Base-by-base conservation (phyloP, 2,888 invertebrate species). In the Anaspis maculata region DNA sequence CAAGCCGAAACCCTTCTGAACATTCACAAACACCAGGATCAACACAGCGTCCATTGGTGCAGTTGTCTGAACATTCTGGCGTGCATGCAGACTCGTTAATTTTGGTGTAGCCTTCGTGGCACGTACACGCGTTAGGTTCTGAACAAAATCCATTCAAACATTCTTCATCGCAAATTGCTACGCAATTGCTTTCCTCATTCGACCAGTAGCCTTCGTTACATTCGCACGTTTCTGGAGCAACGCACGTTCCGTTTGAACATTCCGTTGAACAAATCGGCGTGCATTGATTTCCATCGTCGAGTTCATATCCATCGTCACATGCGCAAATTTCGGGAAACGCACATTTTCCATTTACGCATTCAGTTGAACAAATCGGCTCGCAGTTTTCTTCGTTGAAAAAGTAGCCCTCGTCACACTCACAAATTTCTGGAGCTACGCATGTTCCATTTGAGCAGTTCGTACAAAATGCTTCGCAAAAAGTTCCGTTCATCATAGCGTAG, bases 321-420 rank as follows among this genome's bases (percentile, higher is more conserved):
- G 34, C 30, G 26, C 52, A 52, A 9, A 15, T 30, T 25, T 47
- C 42, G 16, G 49, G 49, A 7, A 35, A 46, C 2, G 42, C 27
- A 39, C 64, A 65, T 5, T 49, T 51, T 0, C 68, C 69, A 38
- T 71, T 62, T 1, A 42, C 40, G 41, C 72, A 72, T 3, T 52
- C 45, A 1, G 52, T 35, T 1, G 37, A 31, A 25, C 52, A 53
- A 14, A 65, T 15, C 13, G 35, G 35, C 3, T 25, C 13, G 27
- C 35, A 35, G 3, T 10, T 41, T 13, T 26, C n/a, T 1, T 28
- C 3, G 23, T 33, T 41, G 2, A 40, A 11, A 9, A 25, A 26
- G 32, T 42, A 51, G 6, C 51, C 48, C 3, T 25, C 15, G 34
- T 34, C 14, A 24, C 51, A 49, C 7, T 27, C 25, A 32, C 50